Evolutionary conservation across 1,140 invertebrate genomes (phyloP).

Genomic region (Cephus cinctus): DNA sequence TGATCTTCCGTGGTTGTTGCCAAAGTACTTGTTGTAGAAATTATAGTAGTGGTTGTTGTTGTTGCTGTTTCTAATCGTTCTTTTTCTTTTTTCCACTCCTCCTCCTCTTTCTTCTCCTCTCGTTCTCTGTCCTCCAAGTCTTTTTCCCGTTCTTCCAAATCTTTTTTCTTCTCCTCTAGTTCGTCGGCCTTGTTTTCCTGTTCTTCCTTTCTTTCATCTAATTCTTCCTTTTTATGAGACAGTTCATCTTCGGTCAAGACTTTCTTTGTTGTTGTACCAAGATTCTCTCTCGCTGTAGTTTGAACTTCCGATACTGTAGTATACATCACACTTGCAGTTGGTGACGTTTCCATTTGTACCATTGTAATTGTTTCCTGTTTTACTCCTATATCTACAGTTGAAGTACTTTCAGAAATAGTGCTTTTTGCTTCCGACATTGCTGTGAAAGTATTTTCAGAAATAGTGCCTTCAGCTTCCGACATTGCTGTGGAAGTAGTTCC

Average conservation of each 20-base stretch:
- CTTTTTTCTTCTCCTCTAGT: slow-evolving; percentile 10
- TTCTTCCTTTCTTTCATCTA: slow-evolving; percentile 1
- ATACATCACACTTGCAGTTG: background rate
- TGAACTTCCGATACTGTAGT: background rate
- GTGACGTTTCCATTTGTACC: background rate
- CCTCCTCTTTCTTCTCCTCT: background rate
- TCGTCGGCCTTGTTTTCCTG: background rate
- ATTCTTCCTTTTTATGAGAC: background rate
- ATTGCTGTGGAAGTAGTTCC: background rate
- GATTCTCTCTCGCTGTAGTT: background rate
- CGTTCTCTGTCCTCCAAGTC: slow-evolving; percentile 5
- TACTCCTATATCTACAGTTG: no score
- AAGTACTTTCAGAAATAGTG: no score
- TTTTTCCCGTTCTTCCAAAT: background rate
- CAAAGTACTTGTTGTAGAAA: background rate
- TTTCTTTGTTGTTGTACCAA: background rate
- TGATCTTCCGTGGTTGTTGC: slow-evolving; percentile 1
- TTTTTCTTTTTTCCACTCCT: slow-evolving; percentile 1
- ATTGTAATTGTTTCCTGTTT: no score
- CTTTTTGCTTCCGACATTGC: no score
- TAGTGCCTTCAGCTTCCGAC: background rate
- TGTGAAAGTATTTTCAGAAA: no score
- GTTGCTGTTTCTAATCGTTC: background rate
- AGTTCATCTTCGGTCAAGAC: no score
- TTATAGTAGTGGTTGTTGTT: background rate